Percentiles rank a stretch among this genome's conserved stretches.
These are phyloP conservation scores for zebrafish (Danio rerio) DNA, from an alignment of 2,113 vertebrate species.

Conservation along the genomic window DNA sequence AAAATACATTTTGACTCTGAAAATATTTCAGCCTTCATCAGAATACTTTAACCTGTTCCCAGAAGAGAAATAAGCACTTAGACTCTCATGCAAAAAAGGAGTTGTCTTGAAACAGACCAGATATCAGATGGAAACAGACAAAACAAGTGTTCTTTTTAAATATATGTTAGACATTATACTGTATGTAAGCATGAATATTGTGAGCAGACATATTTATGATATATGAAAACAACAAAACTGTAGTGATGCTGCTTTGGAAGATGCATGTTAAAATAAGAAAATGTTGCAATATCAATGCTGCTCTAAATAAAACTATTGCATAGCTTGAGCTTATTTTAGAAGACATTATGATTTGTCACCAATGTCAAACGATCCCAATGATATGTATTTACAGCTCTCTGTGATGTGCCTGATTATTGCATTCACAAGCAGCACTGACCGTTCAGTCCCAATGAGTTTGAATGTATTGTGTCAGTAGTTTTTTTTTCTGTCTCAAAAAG, in stretches of 20 bases:
- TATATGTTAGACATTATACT: background rate
- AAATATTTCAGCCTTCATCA: constrained; percentile 39
- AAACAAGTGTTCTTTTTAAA: background rate
- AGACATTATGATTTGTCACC: background rate
- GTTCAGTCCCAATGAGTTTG: background rate
- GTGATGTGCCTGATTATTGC: background rate
- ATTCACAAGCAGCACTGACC: background rate
- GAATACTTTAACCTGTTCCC: constrained; percentile 19
- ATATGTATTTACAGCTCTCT: background rate
- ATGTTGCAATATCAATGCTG: background rate
- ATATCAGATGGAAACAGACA: too few species aligned
- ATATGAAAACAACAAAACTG: background rate
- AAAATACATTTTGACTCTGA: constrained; percentile 45
- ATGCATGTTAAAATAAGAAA: too few species aligned
- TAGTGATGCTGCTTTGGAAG: background rate
- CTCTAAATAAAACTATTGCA: background rate
- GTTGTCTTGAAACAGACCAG: too few species aligned
- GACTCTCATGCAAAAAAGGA: too few species aligned
- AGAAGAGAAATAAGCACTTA: background rate
- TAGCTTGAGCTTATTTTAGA: background rate
- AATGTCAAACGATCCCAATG: background rate
- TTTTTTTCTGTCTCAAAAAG: too few species aligned
- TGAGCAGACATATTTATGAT: background rate
- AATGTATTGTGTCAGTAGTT: background rate
- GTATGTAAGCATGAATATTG: background rate